A percentile compares a stretch with the other conserved stretches of the same genome.
These are phyloP conservation scores for Mixornis gularis DNA, from an alignment of 2,113 vertebrate genomes.

Conservation along the genomic window DNA sequence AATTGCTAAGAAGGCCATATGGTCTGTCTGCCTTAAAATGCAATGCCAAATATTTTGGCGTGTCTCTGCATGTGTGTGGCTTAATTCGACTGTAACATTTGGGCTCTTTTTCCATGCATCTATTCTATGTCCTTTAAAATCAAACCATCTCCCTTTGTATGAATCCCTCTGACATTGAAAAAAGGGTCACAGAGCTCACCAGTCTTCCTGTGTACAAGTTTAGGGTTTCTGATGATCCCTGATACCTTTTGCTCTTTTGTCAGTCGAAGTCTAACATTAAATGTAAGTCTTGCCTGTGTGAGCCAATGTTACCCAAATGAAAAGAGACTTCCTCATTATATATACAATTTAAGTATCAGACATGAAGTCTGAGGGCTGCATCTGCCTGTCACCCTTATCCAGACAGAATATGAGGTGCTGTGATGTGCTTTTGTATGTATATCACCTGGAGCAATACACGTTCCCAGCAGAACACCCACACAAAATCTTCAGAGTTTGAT, in stretches of 20 bases:
- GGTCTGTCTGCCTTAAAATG: slow-evolving; percentile 20
- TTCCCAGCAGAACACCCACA: neutral
- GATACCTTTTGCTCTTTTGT: neutral
- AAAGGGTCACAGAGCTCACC: neutral
- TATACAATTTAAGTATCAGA: neutral
- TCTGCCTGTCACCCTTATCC: neutral
- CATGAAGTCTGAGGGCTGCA: neutral
- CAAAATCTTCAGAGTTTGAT: neutral
- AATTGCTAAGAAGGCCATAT: slow-evolving; percentile 35
- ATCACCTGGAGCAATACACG: neutral
- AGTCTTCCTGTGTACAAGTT: neutral
- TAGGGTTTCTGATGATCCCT: neutral
- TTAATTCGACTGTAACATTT: slow-evolving; percentile 7
- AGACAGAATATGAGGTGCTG: neutral
- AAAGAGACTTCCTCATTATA: neutral
- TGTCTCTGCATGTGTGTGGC: neutral
- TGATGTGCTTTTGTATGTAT: neutral
- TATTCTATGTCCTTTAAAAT: neutral
- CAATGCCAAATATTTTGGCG: neutral
- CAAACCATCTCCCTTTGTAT: neutral
- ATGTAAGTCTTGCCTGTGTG: neutral
- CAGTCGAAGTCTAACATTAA: neutral
- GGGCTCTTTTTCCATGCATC: neutral
- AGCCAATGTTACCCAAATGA: neutral
- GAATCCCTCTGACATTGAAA: neutral